phyloP scores from a whole-genome alignment of 2,797 vertebrate genomes.

The Bovichtus variegatus region DNA sequence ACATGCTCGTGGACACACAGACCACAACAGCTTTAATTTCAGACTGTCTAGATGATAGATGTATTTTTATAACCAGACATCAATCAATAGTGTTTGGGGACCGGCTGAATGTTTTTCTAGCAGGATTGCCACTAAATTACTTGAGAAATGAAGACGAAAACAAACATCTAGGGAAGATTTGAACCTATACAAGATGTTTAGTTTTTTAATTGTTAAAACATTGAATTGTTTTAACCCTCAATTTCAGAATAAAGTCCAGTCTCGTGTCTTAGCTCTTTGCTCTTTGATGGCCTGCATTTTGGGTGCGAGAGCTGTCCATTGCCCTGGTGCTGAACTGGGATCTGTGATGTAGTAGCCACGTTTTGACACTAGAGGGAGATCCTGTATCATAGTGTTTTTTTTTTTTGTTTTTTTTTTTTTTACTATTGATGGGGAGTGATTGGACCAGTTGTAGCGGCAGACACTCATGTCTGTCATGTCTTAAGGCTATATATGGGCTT shows the following conservation, averaged over 20 bases:
- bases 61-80: conserved; percentile 75
- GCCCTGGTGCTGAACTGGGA: conserved; percentile 66
- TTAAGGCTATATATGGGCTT: too few species aligned
- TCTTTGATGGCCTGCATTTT: background rate
- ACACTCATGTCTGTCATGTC: too few species aligned
- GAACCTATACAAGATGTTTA: background rate
- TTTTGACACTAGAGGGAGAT: conserved; percentile 67
- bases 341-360: conserved; percentile 36
- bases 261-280: background rate
- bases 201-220: background rate
- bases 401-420: background rate
- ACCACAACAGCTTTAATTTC: conserved; percentile 72
- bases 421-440: background rate
- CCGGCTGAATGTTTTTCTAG: conserved; percentile 52
- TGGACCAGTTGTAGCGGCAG: background rate
- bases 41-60: conserved; percentile 77
- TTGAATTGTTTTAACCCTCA: background rate
- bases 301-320: conserved; percentile 63
- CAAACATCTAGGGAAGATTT: conserved; percentile 16
- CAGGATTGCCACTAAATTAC: conserved; percentile 56
- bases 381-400: conserved; percentile 31
- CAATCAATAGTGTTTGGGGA: conserved; percentile 73
- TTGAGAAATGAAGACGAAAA: conserved; percentile 44
- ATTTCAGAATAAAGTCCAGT: background rate
- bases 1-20: conserved; percentile 40